A percentile compares a stretch with the other conserved stretches of the same genome.
Evolutionary conservation across 2,797 vertebrate species (phyloP).

Genomic region (Agapornis canus): DNA sequence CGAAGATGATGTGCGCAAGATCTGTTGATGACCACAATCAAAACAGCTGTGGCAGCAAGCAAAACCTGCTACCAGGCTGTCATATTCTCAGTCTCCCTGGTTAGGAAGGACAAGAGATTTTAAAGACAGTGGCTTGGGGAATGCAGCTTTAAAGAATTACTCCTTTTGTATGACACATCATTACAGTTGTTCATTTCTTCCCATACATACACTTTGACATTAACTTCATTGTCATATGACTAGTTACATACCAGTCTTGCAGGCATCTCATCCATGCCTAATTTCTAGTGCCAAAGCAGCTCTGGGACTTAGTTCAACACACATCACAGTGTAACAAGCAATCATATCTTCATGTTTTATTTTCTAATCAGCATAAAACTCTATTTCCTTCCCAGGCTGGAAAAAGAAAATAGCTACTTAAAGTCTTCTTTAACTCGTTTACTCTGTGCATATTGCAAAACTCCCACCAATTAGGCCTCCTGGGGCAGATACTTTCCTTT

Average conservation of each 20-base stretch:
- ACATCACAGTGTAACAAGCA: background rate
- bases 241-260: background rate
- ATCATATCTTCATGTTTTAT: background rate
- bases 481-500: background rate
- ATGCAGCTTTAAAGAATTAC: background rate
- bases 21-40: background rate
- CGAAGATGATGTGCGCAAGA: background rate
- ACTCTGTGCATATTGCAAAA: background rate
- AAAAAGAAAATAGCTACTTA: background rate
- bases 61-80: background rate
- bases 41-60: background rate
- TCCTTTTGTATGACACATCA: background rate
- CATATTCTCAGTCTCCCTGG: background rate
- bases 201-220: background rate
- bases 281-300: background rate
- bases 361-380: background rate
- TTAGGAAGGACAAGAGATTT: background rate
- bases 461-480: background rate
- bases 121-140: background rate
- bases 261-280: background rate
- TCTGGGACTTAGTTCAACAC: background rate
- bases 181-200: background rate
- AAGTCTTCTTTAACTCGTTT: background rate
- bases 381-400: background rate
- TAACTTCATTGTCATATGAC: background rate